These are phyloP conservation scores for Rhorus exstirpatorius DNA, from an alignment of 2,888 invertebrate species.

Conservation along the genomic window DNA sequence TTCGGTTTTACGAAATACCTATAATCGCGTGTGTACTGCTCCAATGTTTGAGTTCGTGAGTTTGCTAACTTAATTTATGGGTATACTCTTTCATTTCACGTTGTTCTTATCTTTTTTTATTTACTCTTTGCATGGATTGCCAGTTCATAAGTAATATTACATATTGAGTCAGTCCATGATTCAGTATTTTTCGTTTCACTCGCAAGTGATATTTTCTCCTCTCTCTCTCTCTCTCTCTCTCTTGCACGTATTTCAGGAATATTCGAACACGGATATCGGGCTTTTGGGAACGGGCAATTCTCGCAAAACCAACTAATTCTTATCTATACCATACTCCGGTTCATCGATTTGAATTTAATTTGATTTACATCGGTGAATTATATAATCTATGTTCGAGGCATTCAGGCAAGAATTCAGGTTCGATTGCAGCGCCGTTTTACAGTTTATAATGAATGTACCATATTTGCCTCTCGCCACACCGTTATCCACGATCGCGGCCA, in stretches of 20 bases:
- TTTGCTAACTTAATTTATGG: not conserved
- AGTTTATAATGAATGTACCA: constrained; percentile 15
- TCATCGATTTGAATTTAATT: constrained; percentile 27
- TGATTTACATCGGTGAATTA: constrained; percentile 45
- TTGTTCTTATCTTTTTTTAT: not conserved
- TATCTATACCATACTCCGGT: not conserved
- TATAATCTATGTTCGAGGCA: constrained; percentile 17
- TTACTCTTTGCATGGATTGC: not conserved
- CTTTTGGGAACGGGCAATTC: not conserved
- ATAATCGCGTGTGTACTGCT: too few relatives aligned
- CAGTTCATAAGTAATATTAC: not conserved
- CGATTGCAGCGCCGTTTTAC: not conserved
- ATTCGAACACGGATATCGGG: too few relatives aligned
- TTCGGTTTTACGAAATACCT: too few relatives aligned
- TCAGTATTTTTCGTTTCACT: not conserved
- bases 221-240: too few relatives aligned
- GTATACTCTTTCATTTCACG: not conserved
- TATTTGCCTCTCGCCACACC: constrained; percentile 1
- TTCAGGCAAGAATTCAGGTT: constrained; percentile 8
- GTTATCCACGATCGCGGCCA: not conserved
- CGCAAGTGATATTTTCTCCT: not conserved
- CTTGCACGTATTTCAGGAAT: not conserved
- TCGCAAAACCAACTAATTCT: not conserved
- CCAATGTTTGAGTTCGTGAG: not conserved
- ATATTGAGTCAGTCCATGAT: not conserved